These are phyloP conservation scores for Drosophila meridionalis DNA, from an alignment of 2,888 invertebrate species.

Conservation along the genomic window DNA sequence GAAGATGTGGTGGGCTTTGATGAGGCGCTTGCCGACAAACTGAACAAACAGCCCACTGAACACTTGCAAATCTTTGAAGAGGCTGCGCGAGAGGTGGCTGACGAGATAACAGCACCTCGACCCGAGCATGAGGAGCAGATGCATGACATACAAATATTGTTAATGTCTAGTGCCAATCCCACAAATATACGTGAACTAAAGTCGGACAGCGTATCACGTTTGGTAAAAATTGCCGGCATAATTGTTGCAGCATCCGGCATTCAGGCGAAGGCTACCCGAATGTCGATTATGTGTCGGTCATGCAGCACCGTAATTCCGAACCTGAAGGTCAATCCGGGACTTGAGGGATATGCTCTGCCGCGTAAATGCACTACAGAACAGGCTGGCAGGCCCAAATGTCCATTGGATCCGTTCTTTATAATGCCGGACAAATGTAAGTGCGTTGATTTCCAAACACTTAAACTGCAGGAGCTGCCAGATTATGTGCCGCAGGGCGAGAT, in stretches of 20 bases:
- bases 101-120: conserved; percentile 97
- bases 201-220: conserved; percentile 95
- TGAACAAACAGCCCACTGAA: conserved; percentile 96
- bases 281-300: conserved; percentile 97
- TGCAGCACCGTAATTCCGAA: conserved; percentile 96
- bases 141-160: conserved; percentile 96
- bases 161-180: conserved; percentile 93
- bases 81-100: conserved; percentile 97
- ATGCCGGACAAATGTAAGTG: conserved; percentile 99
- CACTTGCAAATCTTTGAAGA: conserved; percentile 97
- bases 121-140: conserved; percentile 95
- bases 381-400: conserved; percentile 96
- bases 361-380: conserved; percentile 98
- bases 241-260: conserved; percentile 97
- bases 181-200: conserved; percentile 93
- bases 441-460: conserved; percentile 99
- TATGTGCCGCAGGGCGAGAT: conserved; percentile 96
- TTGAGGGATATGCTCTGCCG: conserved; percentile 98
- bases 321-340: conserved; percentile 95
- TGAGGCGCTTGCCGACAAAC: conserved; percentile 95
- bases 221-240: conserved; percentile 98
- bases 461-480: conserved; percentile 98
- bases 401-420: conserved; percentile 98
- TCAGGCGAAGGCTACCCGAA: conserved; percentile 96
- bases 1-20: conserved; percentile 98